A percentile compares a stretch with the other conserved stretches of the same genome.
These are phyloP conservation scores for Remorina albescens DNA, from an alignment of 2,797 vertebrate genomes.

Conservation along the genomic window DNA sequence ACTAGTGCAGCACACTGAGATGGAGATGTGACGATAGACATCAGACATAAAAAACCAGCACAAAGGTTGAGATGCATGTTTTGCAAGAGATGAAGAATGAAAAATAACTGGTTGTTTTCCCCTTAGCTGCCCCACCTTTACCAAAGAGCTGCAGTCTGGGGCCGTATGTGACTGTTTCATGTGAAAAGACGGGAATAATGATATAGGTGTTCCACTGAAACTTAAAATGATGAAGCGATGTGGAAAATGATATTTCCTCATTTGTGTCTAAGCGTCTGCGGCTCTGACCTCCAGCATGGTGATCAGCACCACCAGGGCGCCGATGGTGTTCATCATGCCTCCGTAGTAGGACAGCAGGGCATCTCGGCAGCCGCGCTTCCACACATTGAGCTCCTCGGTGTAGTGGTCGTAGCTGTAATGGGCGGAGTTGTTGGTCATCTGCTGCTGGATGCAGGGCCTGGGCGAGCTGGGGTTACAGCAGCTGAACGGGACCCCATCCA, in stretches of 20 bases:
- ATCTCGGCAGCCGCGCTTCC: slow-evolving; percentile 91
- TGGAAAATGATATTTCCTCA: background rate
- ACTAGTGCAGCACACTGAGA: background rate
- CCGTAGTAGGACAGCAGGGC: slow-evolving; percentile 94
- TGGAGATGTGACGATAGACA: background rate
- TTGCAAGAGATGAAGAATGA: background rate
- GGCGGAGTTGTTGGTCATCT: slow-evolving; percentile 97
- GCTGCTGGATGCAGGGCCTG: slow-evolving; percentile 94
- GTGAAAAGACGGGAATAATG: background rate
- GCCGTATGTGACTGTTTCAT: background rate
- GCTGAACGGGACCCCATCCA: slow-evolving; percentile 97
- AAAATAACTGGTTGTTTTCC: background rate
- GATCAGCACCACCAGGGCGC: slow-evolving; percentile 85
- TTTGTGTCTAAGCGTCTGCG: slow-evolving; percentile 10
- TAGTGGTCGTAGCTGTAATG: slow-evolving; percentile 99
- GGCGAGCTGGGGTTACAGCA: slow-evolving; percentile 98
- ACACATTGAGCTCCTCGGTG: slow-evolving; percentile 97
- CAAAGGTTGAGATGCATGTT: background rate
- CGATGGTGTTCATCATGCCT: slow-evolving; percentile 94
- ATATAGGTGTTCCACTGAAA: background rate
- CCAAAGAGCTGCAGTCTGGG: background rate
- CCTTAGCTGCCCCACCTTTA: background rate
- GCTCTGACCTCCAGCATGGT: slow-evolving; percentile 91
- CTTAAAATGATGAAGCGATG: background rate
- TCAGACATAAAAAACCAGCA: background rate